Evolutionary conservation across 2,888 invertebrate genomes (phyloP).

Genomic region (Spialia ferax): DNA sequence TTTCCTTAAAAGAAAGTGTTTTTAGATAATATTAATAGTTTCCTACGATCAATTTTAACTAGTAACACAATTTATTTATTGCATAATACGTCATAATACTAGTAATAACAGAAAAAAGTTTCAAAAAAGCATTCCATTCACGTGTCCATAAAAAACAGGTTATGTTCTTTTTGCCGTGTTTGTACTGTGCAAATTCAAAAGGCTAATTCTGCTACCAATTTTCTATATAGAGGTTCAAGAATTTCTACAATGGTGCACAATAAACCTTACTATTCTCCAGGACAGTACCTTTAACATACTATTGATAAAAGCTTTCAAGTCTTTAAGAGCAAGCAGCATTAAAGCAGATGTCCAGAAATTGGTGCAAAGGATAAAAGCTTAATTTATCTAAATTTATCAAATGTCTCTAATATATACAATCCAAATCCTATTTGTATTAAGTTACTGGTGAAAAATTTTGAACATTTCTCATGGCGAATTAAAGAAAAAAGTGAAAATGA

Average conservation of each 20-base stretch:
- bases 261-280: not conserved
- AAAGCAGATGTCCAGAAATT: not conserved
- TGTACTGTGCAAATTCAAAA: slow-evolving; percentile 23
- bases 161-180: slow-evolving; percentile 15
- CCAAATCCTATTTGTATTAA: too few relatives aligned
- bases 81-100: too few relatives aligned
- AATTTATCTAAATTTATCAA: too few relatives aligned
- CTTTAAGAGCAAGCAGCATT: not conserved
- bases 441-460: too few relatives aligned
- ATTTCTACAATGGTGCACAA: slow-evolving; percentile 23
- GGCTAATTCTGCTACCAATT: slow-evolving; percentile 19
- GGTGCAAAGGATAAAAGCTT: not conserved
- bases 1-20: slow-evolving; percentile 2
- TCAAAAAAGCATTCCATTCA: too few relatives aligned
- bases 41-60: not conserved
- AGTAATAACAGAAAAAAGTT: too few relatives aligned
- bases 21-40: not conserved
- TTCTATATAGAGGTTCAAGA: slow-evolving; percentile 9
- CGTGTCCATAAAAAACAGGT: not conserved
- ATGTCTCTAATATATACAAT: too few relatives aligned
- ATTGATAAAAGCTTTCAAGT: not conserved
- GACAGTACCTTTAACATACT: not conserved
- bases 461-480: too few relatives aligned
- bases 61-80: too few relatives aligned
- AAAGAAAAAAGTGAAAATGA: too few relatives aligned